Conservation (phyloP, 2,797 vertebrate genomes). For the Lophotriccus pileatus region DNA sequence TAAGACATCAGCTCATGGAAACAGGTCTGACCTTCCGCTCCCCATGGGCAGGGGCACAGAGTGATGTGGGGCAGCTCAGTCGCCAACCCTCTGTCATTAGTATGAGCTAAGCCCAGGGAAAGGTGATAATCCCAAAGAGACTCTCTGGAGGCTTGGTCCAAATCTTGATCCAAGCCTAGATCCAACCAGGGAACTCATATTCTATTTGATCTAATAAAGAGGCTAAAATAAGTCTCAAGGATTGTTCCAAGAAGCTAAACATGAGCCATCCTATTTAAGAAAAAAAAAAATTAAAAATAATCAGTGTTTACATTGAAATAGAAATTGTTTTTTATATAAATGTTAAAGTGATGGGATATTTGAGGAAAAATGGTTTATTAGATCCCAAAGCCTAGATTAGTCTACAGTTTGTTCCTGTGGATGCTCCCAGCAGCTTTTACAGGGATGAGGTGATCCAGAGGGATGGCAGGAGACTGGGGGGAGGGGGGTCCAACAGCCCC, state of each 20-base stretch:
- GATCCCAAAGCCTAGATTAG: not conserved
- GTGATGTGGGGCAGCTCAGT: rapidly evolving
- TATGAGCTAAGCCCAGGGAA: too few species aligned
- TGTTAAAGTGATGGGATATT: rapidly evolving
- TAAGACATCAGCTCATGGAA: not conserved
- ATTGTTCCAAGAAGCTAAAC: not conserved
- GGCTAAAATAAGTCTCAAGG: not conserved
- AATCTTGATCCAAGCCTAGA: not conserved
- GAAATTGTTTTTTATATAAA: not conserved
- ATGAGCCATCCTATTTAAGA: not conserved
- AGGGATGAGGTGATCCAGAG: rapidly evolving
- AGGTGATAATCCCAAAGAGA: not conserved
- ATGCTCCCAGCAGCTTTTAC: not conserved
- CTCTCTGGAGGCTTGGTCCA: not conserved
- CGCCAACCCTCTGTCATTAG: too few species aligned
- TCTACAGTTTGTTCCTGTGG: not conserved
- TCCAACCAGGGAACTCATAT: not conserved
- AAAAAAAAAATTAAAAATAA: not conserved
- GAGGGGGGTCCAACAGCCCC: too few species aligned
- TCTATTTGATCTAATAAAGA: not conserved
- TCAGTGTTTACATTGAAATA: not conserved
- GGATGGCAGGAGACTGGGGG: not conserved
- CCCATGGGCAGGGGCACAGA: rapidly evolving
- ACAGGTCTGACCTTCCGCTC: not conserved
- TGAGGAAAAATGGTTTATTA: not conserved